phyloP scores from a whole-genome alignment of 2,797 vertebrate species.

The Botia almorhae region DNA sequence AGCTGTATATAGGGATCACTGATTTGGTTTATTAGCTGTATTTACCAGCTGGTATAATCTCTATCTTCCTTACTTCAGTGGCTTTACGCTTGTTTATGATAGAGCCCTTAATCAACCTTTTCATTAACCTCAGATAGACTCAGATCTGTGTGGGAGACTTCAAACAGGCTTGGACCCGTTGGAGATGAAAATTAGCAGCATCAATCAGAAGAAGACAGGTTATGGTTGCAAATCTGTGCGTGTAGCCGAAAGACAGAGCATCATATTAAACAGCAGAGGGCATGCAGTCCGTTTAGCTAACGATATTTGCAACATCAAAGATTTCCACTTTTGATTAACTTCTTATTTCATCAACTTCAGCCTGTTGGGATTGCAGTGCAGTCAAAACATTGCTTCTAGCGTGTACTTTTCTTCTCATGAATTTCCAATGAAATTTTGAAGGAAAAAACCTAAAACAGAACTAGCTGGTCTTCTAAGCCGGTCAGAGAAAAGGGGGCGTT shows the following conservation, averaged over 20 bases:
- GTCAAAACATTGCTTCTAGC: slow-evolving; percentile 30
- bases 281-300: slow-evolving; percentile 13
- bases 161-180: neutral
- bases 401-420: slow-evolving; percentile 24
- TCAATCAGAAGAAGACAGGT: slow-evolving; percentile 20
- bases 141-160: slow-evolving; percentile 13
- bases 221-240: neutral
- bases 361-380: slow-evolving; percentile 2
- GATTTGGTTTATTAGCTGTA: slow-evolving; percentile 12
- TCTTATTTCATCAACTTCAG: slow-evolving; percentile 32
- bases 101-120: neutral
- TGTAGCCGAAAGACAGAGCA: neutral
- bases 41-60: slow-evolving; percentile 6
- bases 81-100: neutral
- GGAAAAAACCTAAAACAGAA: neutral
- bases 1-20: neutral
- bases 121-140: slow-evolving; percentile 2
- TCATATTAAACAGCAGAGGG: slow-evolving; percentile 23
- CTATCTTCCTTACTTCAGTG: neutral
- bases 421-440: slow-evolving; percentile 7
- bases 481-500: neutral
- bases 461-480: neutral
- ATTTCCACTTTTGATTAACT: slow-evolving; percentile 31
- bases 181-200: slow-evolving; percentile 6
- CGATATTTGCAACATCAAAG: slow-evolving; percentile 29